Conservation (phyloP, 2,113 vertebrate genomes). For the Enhydra lutris region DNA sequence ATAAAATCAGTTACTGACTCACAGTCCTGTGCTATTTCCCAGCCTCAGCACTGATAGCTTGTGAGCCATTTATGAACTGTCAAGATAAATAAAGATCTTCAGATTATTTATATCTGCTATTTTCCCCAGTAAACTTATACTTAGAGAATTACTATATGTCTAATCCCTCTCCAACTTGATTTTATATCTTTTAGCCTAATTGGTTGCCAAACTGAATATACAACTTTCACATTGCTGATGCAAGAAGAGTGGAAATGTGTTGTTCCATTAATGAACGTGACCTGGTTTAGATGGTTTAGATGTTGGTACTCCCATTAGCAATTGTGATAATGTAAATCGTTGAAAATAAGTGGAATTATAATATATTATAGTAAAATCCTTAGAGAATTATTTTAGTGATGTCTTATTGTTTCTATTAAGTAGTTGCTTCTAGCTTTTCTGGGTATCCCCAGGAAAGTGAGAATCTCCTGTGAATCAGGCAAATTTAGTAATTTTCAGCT, state of each 20-base stretch:
- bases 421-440: neutral
- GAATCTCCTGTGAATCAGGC: neutral
- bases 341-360: neutral
- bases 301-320: neutral
- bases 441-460: neutral
- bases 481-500: neutral
- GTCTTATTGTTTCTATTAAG: neutral
- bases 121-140: neutral
- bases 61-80: conserved; percentile 36
- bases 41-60: conserved; percentile 17
- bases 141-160: conserved; percentile 44
- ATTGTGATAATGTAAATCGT: neutral
- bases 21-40: conserved; percentile 43
- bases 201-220: neutral
- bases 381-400: neutral
- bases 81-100: conserved; percentile 40
- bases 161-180: conserved; percentile 17
- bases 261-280: neutral
- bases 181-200: conserved; percentile 21
- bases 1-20: conserved; percentile 62
- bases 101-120: conserved; percentile 45
- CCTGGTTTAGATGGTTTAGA: neutral
- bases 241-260: neutral
- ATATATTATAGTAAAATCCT: neutral
- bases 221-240: neutral